Conservation (phyloP, 2,888 invertebrate genomes). For the Hymenopus coronatus region DNA sequence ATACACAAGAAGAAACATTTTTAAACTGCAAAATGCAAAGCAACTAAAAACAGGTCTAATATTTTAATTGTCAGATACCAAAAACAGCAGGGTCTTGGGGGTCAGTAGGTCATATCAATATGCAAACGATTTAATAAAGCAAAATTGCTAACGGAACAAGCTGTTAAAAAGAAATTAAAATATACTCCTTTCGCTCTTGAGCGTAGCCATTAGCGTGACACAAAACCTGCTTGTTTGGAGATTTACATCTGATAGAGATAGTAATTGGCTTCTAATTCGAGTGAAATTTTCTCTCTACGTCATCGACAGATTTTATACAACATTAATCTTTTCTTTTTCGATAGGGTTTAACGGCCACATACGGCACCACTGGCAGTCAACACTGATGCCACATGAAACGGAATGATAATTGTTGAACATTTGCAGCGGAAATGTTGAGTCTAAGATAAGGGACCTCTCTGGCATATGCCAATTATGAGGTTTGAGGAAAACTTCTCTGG, state of each 20-base stretch:
- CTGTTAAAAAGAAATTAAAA: not conserved
- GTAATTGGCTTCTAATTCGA: not conserved
- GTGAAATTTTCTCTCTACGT: not conserved
- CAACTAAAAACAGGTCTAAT: too few species aligned
- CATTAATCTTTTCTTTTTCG: too few species aligned
- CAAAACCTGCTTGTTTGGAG: not conserved
- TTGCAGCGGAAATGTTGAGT: too few species aligned
- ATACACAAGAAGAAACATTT: too few species aligned
- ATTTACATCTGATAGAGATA: not conserved
- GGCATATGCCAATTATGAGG: too few species aligned
- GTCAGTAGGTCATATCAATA: not conserved
- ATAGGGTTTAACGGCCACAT: too few species aligned
- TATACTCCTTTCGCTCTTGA: not conserved
- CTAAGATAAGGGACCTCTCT: too few species aligned
- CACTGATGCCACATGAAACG: too few species aligned
- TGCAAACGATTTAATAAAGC: not conserved
- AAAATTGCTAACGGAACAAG: not conserved
- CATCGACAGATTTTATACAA: not conserved
- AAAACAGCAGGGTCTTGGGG: not conserved
- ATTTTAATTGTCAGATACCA: not conserved
- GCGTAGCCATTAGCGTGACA: not conserved
- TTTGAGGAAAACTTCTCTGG: too few species aligned
- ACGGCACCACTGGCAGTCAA: too few species aligned
- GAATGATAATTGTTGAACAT: too few species aligned
- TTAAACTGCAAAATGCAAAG: too few species aligned